Evolutionary conservation across 2,888 invertebrate genomes (phyloP), one percentile per base, ranked within the genome.

Genomic region (Hirtodrosophila trivittata): DNA sequence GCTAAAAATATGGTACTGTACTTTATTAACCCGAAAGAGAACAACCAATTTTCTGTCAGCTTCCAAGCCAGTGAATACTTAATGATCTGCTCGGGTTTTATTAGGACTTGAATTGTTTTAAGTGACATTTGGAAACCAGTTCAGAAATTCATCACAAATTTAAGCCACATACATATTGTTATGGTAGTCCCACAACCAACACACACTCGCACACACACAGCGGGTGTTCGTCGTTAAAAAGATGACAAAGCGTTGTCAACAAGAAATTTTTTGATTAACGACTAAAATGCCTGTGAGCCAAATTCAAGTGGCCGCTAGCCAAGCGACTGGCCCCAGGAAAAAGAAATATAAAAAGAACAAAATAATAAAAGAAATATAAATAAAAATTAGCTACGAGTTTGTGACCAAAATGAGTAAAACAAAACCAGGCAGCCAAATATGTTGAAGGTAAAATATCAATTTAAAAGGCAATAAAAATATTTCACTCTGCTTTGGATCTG

Each of bases 211-310:
- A 58, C 16, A 71, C n/a, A 32, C 76, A 49, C 86, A 82, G 83
- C 78, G 66, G 86, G 75, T 59, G 85, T 51, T 66, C 81, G 66
- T 71, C 72, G 68, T 70, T 75, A 66, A 78, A 86, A 85, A 78
- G 74, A 87, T 85, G 87, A 87, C 83, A 85, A 66, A 75, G 72
- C 75, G 62, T 57, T 76, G 85, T 83, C 83, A 85, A 83, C 87
- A 65, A 68, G 72, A 71, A 82, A 78, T 82, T 63, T 74, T 81
- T 87, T 87, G 83, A 83, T 87, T 85, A 85, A 83, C 78, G 78
- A 85, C 71, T 39, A 50, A 75, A 73, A 63, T 73, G 58, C 60
- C 58, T 56, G 41, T 47, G 46, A 77, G 65, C 64, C 63, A 56
- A 46, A 47, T 64, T 41, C 21, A 46, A 50, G 54, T 60, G 45